Base-by-base conservation (phyloP, 2,888 invertebrate species). In the Rosalia funebris region DNA sequence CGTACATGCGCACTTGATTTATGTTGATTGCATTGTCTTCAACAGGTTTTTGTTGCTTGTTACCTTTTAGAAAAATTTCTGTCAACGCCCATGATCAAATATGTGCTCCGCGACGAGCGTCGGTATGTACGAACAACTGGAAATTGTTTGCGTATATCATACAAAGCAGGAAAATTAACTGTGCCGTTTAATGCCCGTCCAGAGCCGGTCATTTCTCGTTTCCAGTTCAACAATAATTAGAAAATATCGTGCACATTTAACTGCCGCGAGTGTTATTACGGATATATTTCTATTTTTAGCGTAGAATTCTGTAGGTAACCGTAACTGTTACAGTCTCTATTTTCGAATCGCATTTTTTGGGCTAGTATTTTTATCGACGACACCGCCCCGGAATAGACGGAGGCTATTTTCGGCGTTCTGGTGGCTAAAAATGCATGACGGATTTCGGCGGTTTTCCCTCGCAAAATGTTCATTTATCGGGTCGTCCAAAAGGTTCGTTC, bases 271-370 rank as follows among this genome's bases (percentile, higher is more conserved):
- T 50, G 20, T 15, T 46, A 46, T 46, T 46, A 25, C 39, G 31
- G 25, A 39, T 50, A 37, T 39, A 50, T 39, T 50, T 50, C 50
- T 50, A 50, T 50, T 50, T 50, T 50, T 50, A 50, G n/a, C 53
- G 16, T 10, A 57, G 57, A 57, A 53, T 61, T 57, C 53, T 57
- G 57, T 62, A 63, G 62, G 65, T 65, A 63, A 65, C 56, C 60
- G 65, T 65, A 60, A 65, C 60, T 60, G 32, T 65, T 60, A 55
- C 56, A 52, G 44, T 34, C 31, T 65, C 60, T 63, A 62, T 62
- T 63, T 65, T 58, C 12, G 34, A 42, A 57, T 25, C 39, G 31
- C 17, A 46, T 60, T 57, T 63, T 57, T 60, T 60, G 25, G 46
- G 20, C 48, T 47, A 19, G 53, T 46, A 42, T 59, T 46, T 48